Evolutionary conservation across 2,797 vertebrate genomes (phyloP).

Genomic region (Sitta carolinensis): DNA sequence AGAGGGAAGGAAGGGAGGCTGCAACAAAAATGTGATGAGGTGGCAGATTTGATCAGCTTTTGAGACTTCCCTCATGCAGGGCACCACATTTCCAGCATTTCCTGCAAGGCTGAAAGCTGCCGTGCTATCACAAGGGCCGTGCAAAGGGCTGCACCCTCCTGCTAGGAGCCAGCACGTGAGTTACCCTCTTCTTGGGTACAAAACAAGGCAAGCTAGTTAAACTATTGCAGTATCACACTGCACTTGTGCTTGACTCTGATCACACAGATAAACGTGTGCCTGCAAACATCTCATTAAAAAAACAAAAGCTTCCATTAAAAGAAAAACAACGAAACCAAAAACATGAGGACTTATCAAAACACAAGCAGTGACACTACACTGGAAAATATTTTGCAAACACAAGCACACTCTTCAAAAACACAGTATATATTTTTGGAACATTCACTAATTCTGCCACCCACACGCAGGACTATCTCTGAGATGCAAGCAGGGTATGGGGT

Average conservation of each 20-base stretch:
- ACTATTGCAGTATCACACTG: not conserved
- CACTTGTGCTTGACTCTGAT: not conserved
- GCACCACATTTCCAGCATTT: not conserved
- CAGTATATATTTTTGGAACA: not conserved
- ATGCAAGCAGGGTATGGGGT: rapidly evolving
- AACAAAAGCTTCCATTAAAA: not conserved
- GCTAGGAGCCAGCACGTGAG: not conserved
- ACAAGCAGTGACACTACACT: not conserved
- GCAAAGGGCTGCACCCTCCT: not conserved
- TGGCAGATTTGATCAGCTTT: not conserved
- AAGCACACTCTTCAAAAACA: not conserved
- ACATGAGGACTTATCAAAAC: not conserved
- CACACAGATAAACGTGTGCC: not conserved
- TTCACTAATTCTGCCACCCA: not conserved
- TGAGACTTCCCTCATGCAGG: rapidly evolving
- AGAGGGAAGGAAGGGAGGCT: not conserved
- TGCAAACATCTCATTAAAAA: not conserved
- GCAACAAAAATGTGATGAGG: rapidly evolving
- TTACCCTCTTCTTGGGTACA: not conserved
- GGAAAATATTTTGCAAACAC: not conserved
- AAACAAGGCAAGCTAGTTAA: not conserved
- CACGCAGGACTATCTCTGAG: rapidly evolving
- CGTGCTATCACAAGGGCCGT: not conserved
- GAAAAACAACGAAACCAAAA: not conserved
- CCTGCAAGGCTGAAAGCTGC: not conserved